These are phyloP conservation scores for Eidolon helvum DNA, from an alignment of 2,113 vertebrate species.

Conservation along the genomic window DNA sequence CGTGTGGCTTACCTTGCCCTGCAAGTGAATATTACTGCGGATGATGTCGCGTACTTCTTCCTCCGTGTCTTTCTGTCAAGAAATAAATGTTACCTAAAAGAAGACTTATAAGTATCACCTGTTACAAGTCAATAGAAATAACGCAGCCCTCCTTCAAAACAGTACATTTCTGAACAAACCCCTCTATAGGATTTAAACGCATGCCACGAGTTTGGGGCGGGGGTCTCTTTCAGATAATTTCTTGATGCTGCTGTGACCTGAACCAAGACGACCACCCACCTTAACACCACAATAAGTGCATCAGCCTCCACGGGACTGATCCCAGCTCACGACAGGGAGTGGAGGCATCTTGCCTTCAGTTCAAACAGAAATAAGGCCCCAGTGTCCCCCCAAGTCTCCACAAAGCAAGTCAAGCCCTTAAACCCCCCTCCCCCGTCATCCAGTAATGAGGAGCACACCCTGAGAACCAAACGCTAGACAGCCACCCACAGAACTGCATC, in stretches of 20 bases:
- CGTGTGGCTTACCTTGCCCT: constrained; percentile 91
- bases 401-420: background rate
- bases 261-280: background rate
- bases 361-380: background rate
- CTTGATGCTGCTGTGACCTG: background rate
- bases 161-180: background rate
- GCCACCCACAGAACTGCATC: accelerated
- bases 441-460: accelerated
- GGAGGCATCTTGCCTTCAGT: background rate
- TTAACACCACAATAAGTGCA: background rate
- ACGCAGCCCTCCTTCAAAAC: background rate
- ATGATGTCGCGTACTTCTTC: constrained; percentile 94
- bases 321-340: background rate
- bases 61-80: constrained; percentile 96
- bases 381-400: background rate
- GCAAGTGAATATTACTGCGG: constrained; percentile 93
- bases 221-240: background rate
- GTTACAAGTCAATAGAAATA: background rate
- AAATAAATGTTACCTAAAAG: constrained; percentile 68
- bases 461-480: background rate
- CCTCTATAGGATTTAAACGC: background rate
- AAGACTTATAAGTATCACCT: background rate
- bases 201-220: background rate
- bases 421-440: background rate
- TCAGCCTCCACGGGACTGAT: background rate